Evolutionary conservation across 2,113 vertebrate genomes (phyloP), one percentile per base, ranked within the genome.

Genomic region (Symphodus melops): DNA sequence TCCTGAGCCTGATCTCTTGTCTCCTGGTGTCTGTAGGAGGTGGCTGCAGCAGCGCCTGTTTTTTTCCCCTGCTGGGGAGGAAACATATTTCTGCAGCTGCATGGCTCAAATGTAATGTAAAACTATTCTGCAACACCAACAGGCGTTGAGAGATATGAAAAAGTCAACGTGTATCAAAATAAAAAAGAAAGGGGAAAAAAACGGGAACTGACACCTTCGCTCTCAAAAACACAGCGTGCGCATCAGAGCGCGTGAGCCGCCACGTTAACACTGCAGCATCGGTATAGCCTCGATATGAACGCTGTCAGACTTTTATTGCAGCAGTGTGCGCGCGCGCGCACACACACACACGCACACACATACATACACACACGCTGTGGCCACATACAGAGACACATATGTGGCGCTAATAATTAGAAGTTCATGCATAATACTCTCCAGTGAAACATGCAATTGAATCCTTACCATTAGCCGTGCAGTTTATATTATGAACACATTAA

Each of bases 11-110:
- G 81, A 91, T 92, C 91, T 70, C 36, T 68, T 68, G 81, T 88
- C 73, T 79, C 83, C 65, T 62, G 76, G 28, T 73, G 78, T 83
- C 84, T 85, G 85, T 19, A 51, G 48, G 81, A 87, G 85, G 81
- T 90, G 77, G 75, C 72, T 91, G 75, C 87, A 77, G 69, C 86
- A 78, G 89, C 89, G 89, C 85, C 84, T 87, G 90, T 91, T 88
- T 51, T 44, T 44, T 78, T 33, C 28, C 28, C 91, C 88, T 84
- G 81, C 86, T 86, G 84, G 88, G 89, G 86, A 78, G 79, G 67
- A 74, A 63, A 75, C 79, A 80, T 28, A 67, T 76, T 77, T 68
- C 75, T 77, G 77, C 86, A 89, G 85, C 84, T 77, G 84, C 73
- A 82, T 86, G 87, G 72, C 79, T 53, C 14, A 80, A 73, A 63